Base-by-base conservation (phyloP, 2,797 vertebrate genomes). In the Acipenser oxyrinchus region DNA sequence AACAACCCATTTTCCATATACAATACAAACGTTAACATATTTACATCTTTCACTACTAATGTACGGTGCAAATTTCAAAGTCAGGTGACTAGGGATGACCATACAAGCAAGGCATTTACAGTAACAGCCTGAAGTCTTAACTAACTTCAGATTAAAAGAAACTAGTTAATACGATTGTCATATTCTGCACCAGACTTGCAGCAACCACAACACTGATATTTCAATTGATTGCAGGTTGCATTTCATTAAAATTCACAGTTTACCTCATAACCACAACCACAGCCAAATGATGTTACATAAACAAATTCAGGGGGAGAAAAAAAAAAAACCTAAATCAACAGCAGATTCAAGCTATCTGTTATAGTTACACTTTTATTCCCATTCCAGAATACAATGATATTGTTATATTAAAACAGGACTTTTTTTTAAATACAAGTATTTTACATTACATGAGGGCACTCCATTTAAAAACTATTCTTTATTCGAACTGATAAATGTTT, bases 81-180 rank as follows among this genome's bases (percentile, higher is more conserved):
- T 94, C 80, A 65, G 86, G 88, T 87, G 92, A 94, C 90, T 89
- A 89, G 88, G 92, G 91, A 88, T 86, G 90, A 93, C 83, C 89
- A 91, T 85, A 94, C 89, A 92, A 95, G 95, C 94, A 97, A 99
- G 95, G 95, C 95, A 95, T 95, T 97, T 95, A 95, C 93, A 96
- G 92, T 91, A 89, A 93, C 89, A 84, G 83, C 84, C 87, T 82
- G 12, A 58, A 2, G 10, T n/a, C 12, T 58, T 11, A 58, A 11
- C 12, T 13, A 7, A 93, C 93, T 84, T 88, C 93, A 91, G 92
- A 92, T 83, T 93, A 83, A 90, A 89, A 89, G 89, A 91, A 93
- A 93, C 90, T 23, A 83, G 86, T 87, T 94, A 94, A 93, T 90
- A 93, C 87, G 95, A 98, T 98, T 99, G 96, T 97, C 95, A 91